Evolutionary conservation across 1,140 invertebrate genomes (phyloP), one percentile per base, ranked within the genome.

Genomic region (Drosophila willistoni): DNA sequence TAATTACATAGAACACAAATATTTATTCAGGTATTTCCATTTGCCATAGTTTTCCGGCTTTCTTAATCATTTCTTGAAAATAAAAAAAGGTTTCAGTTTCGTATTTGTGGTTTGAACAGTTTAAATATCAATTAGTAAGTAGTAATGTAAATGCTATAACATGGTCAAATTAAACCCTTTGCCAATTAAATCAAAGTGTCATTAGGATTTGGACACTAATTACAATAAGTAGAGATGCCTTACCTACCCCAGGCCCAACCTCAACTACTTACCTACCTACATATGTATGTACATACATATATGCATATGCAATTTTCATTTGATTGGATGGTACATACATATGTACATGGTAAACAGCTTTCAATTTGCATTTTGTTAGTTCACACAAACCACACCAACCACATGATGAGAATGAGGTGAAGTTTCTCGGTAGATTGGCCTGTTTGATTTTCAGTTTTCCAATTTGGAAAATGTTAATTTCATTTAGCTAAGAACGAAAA

Each of bases 171-270:
- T 51, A 19, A 51, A 51, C 44, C 44, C 19, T 51, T 51, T 51
- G 44, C 44, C 44, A 51, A 51, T 51, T 51, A 51, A 51, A 51
- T 51, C 44, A 51, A 51, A 51, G 44, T 51, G 44, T 51, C 44
- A 51, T 51, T 51, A 51, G 17, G 17, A 10, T 51, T 51, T 51
- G 7, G 6, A 22, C 19, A 51, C 44, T 51, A 51, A 51, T 51
- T 51, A 51, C 44, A 29, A 10, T 36, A 61, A 63, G 22, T 25
- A 29, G 29, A 42, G 29, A 62, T 44, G 34, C 65, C 65, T 51
- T 22, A 22, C 44, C 44, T 51, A 19, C 17, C 44, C 7, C 17
- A 19, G 29, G 29, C 17, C 44, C 17, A 7, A 29, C 7, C 4
- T 3, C 14, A 6, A 9, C 44, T 10, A n/a, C 6, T 3, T 10